Percentiles rank a stretch among this genome's conserved stretches.
These are phyloP conservation scores for Enteromius radiatus DNA, from an alignment of 2,797 vertebrate genomes.

Conservation along the genomic window DNA sequence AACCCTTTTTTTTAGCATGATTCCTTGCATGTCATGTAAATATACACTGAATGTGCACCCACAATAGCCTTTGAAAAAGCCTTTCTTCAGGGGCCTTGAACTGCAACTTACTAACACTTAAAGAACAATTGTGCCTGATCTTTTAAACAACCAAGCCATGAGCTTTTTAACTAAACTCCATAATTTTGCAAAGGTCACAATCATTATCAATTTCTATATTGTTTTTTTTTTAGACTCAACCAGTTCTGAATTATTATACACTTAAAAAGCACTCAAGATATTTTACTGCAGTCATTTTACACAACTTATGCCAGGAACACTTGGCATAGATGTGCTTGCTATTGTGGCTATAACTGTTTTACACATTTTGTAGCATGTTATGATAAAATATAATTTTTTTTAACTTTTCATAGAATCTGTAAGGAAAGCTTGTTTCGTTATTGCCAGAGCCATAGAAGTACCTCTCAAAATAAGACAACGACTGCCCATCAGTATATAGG, in stretches of 20 bases:
- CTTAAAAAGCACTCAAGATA: not conserved
- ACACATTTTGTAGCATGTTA: slow-evolving; percentile 11
- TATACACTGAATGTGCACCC: slow-evolving; percentile 46
- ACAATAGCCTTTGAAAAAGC: slow-evolving; percentile 41
- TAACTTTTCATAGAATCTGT: slow-evolving; percentile 2
- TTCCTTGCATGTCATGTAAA: slow-evolving; percentile 43
- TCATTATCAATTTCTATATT: not conserved
- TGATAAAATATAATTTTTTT: not conserved
- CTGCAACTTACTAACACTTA: slow-evolving; percentile 23
- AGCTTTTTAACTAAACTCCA: slow-evolving; percentile 22
- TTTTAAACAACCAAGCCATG: slow-evolving; percentile 44
- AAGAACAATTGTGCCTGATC: slow-evolving; percentile 44
- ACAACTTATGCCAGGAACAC: not conserved
- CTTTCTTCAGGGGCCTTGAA: slow-evolving; percentile 39
- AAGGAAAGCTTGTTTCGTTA: slow-evolving; percentile 13
- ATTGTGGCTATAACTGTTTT: slow-evolving; percentile 21
- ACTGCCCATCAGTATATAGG: slow-evolving; percentile 12
- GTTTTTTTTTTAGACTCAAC: slow-evolving; percentile 3
- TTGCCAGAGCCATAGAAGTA: not conserved
- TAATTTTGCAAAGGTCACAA: slow-evolving; percentile 14
- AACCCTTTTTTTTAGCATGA: slow-evolving; percentile 29
- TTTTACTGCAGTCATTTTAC: not conserved
- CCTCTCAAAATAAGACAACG: slow-evolving; percentile 7
- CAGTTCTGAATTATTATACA: not conserved
- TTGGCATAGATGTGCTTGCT: slow-evolving; percentile 2